Percentiles rank a stretch among this genome's conserved stretches.
Conservation (phyloP, 2,113 vertebrate species). For the Serinus canaria region DNA sequence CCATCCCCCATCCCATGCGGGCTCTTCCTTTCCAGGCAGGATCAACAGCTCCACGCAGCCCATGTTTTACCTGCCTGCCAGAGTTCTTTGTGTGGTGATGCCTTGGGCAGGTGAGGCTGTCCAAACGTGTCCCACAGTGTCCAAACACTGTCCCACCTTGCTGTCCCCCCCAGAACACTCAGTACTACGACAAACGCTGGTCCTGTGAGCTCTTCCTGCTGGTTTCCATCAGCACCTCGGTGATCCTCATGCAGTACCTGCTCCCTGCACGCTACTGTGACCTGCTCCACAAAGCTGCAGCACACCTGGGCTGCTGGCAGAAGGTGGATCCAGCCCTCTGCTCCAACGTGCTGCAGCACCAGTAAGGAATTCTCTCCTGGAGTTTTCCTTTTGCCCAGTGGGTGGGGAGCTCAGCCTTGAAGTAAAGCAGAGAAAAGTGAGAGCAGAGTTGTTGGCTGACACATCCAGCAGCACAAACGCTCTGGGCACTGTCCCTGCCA, state of each 20-base stretch:
- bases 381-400: not conserved
- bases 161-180: slow-evolving; percentile 83
- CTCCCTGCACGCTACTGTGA: slow-evolving; percentile 94
- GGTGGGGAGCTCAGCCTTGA: not conserved
- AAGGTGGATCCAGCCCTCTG: slow-evolving; percentile 95
- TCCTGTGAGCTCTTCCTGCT: slow-evolving; percentile 98
- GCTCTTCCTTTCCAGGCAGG: not conserved
- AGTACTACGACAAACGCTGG: slow-evolving; percentile 98
- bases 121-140: not conserved
- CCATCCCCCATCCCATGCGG: not conserved
- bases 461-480: fast-evolving
- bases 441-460: not conserved
- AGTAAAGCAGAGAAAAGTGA: not conserved
- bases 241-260: slow-evolving; percentile 95
- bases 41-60: fast-evolving
- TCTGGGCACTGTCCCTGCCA: not conserved
- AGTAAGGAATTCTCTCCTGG: slow-evolving; percentile 74
- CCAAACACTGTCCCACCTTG: not conserved
- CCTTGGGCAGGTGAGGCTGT: not conserved
- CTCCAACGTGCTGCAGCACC: slow-evolving; percentile 96
- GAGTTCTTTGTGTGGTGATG: not conserved
- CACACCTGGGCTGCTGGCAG: slow-evolving; percentile 98
- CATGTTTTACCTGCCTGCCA: fast-evolving
- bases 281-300: slow-evolving; percentile 94
- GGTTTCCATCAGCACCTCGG: slow-evolving; percentile 92